A percentile compares a stretch with the other conserved stretches of the same genome.
Conservation (phyloP, 2,888 invertebrate species). For the Ormyrus labotus region DNA sequence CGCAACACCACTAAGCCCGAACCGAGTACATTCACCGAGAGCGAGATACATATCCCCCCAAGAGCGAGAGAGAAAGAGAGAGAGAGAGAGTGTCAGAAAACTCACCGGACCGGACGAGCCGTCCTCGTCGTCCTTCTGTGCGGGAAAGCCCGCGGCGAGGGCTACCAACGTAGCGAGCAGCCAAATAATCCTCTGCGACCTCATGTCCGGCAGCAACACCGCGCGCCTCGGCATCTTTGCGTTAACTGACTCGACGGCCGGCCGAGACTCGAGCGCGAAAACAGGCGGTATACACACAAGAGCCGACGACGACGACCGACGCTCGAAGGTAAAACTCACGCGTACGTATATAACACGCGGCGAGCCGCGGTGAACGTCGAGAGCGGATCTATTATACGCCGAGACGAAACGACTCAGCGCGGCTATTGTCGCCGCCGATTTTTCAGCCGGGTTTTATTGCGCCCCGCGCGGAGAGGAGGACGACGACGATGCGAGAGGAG, state of each 20-base stretch:
- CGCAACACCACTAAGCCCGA: too few relatives aligned
- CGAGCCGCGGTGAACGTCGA: background rate
- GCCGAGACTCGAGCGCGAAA: conserved; percentile 4
- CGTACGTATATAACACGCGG: conserved; percentile 15
- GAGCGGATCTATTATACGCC: background rate
- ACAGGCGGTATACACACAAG: background rate
- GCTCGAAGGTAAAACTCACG: conserved; percentile 26
- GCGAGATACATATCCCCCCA: too few relatives aligned
- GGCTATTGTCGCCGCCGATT: background rate
- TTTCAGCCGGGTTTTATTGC: background rate
- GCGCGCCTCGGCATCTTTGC: conserved; percentile 56
- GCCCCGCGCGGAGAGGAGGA: background rate
- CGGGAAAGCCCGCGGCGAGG: conserved; percentile 26
- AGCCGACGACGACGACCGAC: too few relatives aligned
- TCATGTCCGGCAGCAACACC: conserved; percentile 18
- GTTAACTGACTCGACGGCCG: conserved; percentile 47
- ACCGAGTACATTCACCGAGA: too few relatives aligned
- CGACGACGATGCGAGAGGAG: too few relatives aligned
- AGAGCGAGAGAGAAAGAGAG: too few relatives aligned
- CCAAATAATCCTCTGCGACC: background rate
- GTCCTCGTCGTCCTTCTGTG: conserved; percentile 22
- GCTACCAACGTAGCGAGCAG: conserved; percentile 21
- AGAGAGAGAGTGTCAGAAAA: background rate
- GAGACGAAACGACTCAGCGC: background rate
- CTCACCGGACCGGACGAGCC: conserved; percentile 47